Conservation (phyloP, 2,888 invertebrate species). For the Eupithecia subumbrata region DNA sequence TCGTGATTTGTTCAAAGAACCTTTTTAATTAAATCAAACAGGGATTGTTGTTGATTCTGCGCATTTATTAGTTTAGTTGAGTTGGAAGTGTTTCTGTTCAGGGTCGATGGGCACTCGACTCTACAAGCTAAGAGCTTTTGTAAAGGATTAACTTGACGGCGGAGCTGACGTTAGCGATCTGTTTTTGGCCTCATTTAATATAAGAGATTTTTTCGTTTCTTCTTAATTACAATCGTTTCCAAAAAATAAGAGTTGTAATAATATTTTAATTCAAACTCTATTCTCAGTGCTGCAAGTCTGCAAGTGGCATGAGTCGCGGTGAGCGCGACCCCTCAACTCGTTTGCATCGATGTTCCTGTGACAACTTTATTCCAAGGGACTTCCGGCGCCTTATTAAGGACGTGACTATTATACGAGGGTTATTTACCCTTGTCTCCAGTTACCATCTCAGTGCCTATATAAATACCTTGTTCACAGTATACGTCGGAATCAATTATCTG, state of each 20-base stretch:
- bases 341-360: constrained; percentile 1
- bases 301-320: not conserved
- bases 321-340: not conserved
- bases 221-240: no score
- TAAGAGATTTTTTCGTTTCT: no score
- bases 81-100: not conserved
- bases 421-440: not conserved
- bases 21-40: not conserved
- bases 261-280: not conserved
- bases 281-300: not conserved
- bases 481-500: not conserved
- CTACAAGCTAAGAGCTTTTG: not conserved
- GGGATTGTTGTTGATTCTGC: not conserved
- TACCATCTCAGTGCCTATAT: not conserved
- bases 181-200: not conserved
- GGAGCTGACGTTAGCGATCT: not conserved
- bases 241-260: no score
- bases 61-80: not conserved
- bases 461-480: not conserved
- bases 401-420: not conserved
- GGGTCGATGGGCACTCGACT: not conserved
- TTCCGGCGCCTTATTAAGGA: not conserved
- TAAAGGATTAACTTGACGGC: not conserved
- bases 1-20: not conserved
- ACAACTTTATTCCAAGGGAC: not conserved